Conservation (phyloP, 2,797 vertebrate species). For the Acipenser ruthenus region DNA sequence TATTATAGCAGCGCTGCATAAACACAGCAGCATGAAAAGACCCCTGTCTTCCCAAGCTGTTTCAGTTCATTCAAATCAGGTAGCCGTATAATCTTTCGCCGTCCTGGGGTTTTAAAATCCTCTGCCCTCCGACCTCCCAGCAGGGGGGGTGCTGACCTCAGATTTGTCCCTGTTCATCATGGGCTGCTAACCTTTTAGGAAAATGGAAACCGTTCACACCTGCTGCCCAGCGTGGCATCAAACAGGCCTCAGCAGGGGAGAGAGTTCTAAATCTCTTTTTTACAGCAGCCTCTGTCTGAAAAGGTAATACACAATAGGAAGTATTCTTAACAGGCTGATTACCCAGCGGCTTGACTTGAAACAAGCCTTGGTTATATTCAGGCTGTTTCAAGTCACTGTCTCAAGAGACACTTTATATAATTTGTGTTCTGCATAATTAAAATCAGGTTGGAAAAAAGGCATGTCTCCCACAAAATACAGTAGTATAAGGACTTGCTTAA, state of each 20-base stretch:
- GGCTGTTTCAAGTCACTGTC: too few species aligned
- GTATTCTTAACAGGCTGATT: conserved; percentile 7
- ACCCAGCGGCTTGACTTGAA: not conserved
- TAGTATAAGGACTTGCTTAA: too few species aligned
- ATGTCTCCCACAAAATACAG: too few species aligned
- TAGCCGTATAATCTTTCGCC: conserved; percentile 56
- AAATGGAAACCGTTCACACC: conserved; percentile 70
- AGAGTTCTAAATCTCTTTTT: conserved; percentile 38
- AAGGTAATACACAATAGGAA: conserved; percentile 13
- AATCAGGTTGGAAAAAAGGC: too few species aligned
- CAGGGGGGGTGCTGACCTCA: conserved; percentile 55
- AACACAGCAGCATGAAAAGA: too few species aligned
- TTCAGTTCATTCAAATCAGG: conserved; percentile 33
- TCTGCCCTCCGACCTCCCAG: conserved; percentile 71
- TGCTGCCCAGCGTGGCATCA: conserved; percentile 65
- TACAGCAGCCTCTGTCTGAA: not conserved
- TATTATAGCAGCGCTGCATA: too few species aligned
- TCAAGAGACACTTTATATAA: too few species aligned
- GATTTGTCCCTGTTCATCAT: conserved; percentile 74
- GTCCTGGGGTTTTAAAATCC: conserved; percentile 55
- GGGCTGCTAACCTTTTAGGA: conserved; percentile 75
- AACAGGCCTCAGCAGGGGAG: conserved; percentile 47
- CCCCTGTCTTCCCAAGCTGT: not conserved
- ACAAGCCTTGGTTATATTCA: too few species aligned
- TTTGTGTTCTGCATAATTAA: too few species aligned